Evolutionary conservation across 1,140 invertebrate genomes (phyloP).

Genomic region (Sitodiplosis mosellana): DNA sequence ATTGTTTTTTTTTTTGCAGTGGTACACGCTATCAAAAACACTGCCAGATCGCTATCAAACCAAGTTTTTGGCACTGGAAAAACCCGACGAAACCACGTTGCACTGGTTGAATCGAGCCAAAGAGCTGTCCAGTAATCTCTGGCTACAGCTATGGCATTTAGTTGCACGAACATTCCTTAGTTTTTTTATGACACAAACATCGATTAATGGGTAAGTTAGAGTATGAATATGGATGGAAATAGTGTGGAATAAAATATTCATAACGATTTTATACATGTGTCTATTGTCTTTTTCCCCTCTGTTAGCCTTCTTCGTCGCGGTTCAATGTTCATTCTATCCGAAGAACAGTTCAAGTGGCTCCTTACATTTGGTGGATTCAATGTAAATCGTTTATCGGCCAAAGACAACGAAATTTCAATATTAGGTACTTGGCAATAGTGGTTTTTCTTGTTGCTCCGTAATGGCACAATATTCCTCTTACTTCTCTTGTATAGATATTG

Average conservation of each 20-base stretch:
- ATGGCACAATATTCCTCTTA: too few species aligned
- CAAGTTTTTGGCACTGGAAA: slow-evolving; percentile 35
- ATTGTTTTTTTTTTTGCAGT: slow-evolving; percentile 29
- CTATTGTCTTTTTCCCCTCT: background rate
- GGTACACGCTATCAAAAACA: slow-evolving; percentile 31
- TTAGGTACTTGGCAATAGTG: too few species aligned
- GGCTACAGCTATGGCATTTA: slow-evolving; percentile 52
- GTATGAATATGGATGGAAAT: too few species aligned
- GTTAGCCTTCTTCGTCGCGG: slow-evolving; percentile 42
- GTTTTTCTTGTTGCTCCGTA: too few species aligned
- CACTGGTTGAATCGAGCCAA: slow-evolving; percentile 44
- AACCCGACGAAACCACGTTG: slow-evolving; percentile 43
- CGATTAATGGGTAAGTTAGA: slow-evolving; percentile 46
- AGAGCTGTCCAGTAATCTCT: slow-evolving; percentile 44
- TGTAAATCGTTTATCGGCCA: background rate
- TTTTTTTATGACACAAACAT: slow-evolving; percentile 59
- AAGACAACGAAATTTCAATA: too few species aligned
- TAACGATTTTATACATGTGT: too few species aligned
- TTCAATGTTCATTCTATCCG: slow-evolving; percentile 80
- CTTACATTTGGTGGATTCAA: slow-evolving; percentile 19
- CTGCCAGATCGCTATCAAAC: slow-evolving; percentile 22
- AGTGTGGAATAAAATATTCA: too few species aligned
- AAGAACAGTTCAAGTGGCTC: slow-evolving; percentile 46
- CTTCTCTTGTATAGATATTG: slow-evolving; percentile 75
- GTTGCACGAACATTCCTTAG: slow-evolving; percentile 42